These are phyloP conservation scores for Myotis davidii DNA, from an alignment of 2,113 vertebrate genomes.

Conservation along the genomic window DNA sequence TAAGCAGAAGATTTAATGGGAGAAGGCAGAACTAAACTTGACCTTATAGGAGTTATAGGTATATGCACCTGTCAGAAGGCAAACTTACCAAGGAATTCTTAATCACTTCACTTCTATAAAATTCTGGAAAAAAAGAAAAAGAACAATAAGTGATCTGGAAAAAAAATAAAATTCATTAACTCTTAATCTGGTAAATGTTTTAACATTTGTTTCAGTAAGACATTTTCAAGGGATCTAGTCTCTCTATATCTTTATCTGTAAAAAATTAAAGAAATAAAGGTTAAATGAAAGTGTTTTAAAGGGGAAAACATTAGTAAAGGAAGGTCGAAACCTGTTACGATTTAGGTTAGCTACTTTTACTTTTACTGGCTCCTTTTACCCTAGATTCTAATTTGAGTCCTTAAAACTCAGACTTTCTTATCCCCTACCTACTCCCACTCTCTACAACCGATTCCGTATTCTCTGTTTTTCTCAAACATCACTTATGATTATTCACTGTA, in stretches of 20 bases:
- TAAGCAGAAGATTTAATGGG: background rate
- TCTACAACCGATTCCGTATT: background rate
- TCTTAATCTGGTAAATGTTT: background rate
- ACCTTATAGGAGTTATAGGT: background rate
- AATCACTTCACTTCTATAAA: slow-evolving; percentile 98
- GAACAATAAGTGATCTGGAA: slow-evolving; percentile 65
- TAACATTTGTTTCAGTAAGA: background rate
- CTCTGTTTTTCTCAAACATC: background rate
- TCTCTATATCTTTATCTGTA: background rate
- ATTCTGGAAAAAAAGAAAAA: slow-evolving; percentile 88
- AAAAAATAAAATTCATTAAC: slow-evolving; percentile 66
- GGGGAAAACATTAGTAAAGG: background rate
- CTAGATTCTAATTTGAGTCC: background rate
- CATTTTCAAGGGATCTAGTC: slow-evolving; percentile 23
- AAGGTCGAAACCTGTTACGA: background rate
- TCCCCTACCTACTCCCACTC: background rate
- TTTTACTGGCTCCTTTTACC: background rate
- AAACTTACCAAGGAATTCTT: slow-evolving; percentile 98
- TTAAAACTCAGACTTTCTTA: slow-evolving; percentile 34
- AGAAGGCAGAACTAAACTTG: slow-evolving; percentile 7
- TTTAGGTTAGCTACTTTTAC: background rate
- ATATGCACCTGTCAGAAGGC: slow-evolving; percentile 53
- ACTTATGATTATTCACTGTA: background rate
- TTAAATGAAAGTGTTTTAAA: slow-evolving; percentile 13
- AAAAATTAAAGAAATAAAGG: background rate